Conservation (phyloP, 2,113 vertebrate genomes). For the Indri indri region DNA sequence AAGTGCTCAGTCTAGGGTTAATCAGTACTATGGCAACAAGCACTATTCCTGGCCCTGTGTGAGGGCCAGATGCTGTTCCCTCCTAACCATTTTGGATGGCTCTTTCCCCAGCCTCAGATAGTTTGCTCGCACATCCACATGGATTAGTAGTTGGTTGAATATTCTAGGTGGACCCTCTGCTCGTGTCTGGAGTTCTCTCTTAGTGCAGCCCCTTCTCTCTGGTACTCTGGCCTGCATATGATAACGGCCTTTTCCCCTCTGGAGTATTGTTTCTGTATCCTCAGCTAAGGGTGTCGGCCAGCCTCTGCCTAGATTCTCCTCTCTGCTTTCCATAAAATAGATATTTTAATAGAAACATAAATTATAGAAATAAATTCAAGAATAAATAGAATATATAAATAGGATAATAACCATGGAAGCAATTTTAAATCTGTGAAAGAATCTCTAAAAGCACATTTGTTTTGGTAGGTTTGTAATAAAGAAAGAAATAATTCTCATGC, state of each 20-base stretch:
- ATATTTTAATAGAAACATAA: neutral
- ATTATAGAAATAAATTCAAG: neutral
- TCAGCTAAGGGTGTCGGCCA: neutral
- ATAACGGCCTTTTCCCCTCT: neutral
- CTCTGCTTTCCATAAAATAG: neutral
- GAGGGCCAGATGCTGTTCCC: neutral
- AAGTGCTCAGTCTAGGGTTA: neutral
- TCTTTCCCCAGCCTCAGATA: neutral
- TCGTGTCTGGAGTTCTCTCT: neutral
- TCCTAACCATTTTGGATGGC: neutral
- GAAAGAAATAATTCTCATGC: neutral
- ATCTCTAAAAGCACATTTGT: neutral
- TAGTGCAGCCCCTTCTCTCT: neutral
- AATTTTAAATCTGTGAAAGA: neutral
- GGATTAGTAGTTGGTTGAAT: neutral
- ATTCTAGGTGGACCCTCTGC: neutral
- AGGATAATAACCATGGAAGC: neutral
- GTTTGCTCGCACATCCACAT: neutral
- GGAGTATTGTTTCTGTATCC: neutral
- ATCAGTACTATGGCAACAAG: neutral
- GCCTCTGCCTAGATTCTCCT: neutral
- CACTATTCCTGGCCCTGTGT: neutral
- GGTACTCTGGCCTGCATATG: neutral
- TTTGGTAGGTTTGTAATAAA: conserved; percentile 19
- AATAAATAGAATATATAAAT: neutral